phyloP scores from a whole-genome alignment of 2,888 invertebrate genomes.

The Penaeus monodon region DNA sequence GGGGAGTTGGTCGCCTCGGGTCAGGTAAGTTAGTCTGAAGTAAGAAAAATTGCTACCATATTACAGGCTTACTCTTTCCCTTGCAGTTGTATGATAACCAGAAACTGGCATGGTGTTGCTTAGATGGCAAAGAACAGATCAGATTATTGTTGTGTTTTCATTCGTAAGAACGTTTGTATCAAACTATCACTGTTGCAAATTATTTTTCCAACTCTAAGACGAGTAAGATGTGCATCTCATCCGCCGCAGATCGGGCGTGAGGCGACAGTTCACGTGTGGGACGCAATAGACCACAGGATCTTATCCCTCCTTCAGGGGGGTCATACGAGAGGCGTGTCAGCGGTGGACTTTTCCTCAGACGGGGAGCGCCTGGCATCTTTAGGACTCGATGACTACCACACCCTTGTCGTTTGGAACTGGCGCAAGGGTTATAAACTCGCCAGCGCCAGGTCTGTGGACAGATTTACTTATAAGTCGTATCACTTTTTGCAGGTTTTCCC shows the following conservation, averaged over 20 bases:
- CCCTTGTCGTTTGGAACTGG: constrained; percentile 72
- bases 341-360: constrained; percentile 68
- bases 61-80: too few relatives aligned
- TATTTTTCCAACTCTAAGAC: too few relatives aligned
- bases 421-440: constrained; percentile 71
- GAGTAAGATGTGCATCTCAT: neutral
- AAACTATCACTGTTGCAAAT: too few relatives aligned
- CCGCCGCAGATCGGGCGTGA: constrained; percentile 70
- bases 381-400: constrained; percentile 71
- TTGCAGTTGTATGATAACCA: too few relatives aligned
- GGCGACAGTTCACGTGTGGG: constrained; percentile 71
- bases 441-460: constrained; percentile 68
- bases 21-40: constrained; percentile 68
- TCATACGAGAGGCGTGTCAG: constrained; percentile 69
- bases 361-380: constrained; percentile 71
- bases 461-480: too few relatives aligned
- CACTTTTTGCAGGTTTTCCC: too few relatives aligned
- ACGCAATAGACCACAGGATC: constrained; percentile 70
- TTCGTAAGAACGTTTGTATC: too few relatives aligned
- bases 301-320: constrained; percentile 68
- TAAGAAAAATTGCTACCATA: too few relatives aligned
- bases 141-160: too few relatives aligned
- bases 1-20: constrained; percentile 71
- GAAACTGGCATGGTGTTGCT: too few relatives aligned
- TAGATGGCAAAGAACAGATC: too few relatives aligned